Base-by-base conservation (phyloP, 2,113 vertebrate species). In the Bujurquina vittata region DNA sequence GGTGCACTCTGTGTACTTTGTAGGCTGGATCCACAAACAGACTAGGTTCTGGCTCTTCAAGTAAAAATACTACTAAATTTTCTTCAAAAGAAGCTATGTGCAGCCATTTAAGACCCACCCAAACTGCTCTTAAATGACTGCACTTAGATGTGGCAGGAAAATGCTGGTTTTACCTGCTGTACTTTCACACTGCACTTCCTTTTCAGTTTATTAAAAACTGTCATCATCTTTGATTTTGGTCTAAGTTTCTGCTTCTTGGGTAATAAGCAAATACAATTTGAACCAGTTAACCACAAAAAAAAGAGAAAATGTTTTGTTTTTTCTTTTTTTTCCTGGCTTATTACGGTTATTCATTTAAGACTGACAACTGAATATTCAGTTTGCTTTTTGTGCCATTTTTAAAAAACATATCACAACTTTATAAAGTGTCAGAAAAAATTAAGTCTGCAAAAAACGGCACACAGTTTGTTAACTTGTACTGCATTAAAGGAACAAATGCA, bases 21-120 rank as follows among this genome's bases (percentile, higher is more conserved):
- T 4, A 40, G 10, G 60, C 18, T 62, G 18, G 60, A 4, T 62
- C 1, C 1, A 35, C 18, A 37, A 62, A 17, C 9, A 61, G 33
- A 61, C 60, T 20, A 35, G 18, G 3, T n/a, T n/a, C n/a, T 10
- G 31, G 31, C 60, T n/a, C 31, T 35, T 62, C 0, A 0, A 2
- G 29, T 61, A 35, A n/a, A 61, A 35, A 7, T 62, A 35, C 31
- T 62, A n/a, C 5, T 1, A 17, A 61, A 20, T 35, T 35, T 35
- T 35, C 4, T 10, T 62, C 18, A 63, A 37, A 40, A 20, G 22
- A 5, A 37, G 3, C 7, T 35, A 10, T 26, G 26, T 26, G 26
- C 26, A 26, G 26, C 3, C 26, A 26, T 26, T 26, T 26, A 26
- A 26, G 26, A 26, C 31, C 60, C 60, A 62, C 33, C 7, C 61